Percentiles rank a stretch among this genome's conserved stretches.
phyloP scores from a whole-genome alignment of 1,140 invertebrate genomes.

The Oncopeltus fasciatus region DNA sequence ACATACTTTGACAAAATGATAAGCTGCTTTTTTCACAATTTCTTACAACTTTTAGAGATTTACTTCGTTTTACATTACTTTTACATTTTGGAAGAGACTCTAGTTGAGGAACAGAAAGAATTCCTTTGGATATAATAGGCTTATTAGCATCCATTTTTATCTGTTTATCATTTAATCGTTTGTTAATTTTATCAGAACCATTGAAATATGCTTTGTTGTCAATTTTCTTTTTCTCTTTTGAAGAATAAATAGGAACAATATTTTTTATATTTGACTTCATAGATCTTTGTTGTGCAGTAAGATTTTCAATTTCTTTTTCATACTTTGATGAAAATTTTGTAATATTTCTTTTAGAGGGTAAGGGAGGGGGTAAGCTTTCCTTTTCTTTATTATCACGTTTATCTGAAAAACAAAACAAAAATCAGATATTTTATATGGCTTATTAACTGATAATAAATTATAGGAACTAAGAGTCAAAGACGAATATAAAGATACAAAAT shows the following conservation, averaged over 20 bases:
- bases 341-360: conserved; percentile 23
- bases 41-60: conserved; percentile 30
- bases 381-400: conserved; percentile 27
- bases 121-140: conserved; percentile 21
- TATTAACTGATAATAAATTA: no score
- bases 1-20: conserved; percentile 5
- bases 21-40: conserved; percentile 18
- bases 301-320: conserved; percentile 30
- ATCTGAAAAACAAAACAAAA: conserved; percentile 19
- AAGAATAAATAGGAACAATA: neutral
- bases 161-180: neutral
- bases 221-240: neutral
- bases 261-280: conserved; percentile 1
- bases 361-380: conserved; percentile 21
- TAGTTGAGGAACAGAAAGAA: conserved; percentile 21
- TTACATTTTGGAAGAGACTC: conserved; percentile 12
- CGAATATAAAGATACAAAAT: no score
- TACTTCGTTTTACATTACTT: conserved; percentile 28
- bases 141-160: neutral
- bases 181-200: neutral
- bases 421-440: no score
- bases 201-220: neutral
- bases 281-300: conserved; percentile 20
- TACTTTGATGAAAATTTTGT: conserved; percentile 25
- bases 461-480: no score